Evolutionary conservation across 2,888 invertebrate species (phyloP), one percentile per base, ranked within the genome.

Genomic region (Agrochola circellaris): DNA sequence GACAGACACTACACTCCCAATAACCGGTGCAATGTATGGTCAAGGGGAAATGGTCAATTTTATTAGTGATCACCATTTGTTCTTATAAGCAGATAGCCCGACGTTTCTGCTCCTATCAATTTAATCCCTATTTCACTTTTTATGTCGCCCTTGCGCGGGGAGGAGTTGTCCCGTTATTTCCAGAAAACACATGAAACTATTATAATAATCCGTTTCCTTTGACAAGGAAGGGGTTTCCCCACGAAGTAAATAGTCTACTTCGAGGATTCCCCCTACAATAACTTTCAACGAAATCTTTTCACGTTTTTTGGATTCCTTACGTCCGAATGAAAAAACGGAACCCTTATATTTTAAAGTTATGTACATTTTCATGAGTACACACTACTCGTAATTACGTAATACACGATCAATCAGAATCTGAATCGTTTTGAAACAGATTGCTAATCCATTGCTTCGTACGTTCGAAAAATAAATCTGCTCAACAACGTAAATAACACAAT

Each of bases 11-110:
- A 20, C 26, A 76, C 48, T 30, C 30, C 23, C 26, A 66, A 26
- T 48, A 38, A 66, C 26, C 38, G 15, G 26, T 66, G 9, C 34
- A 65, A 78, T 30, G 17, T 30, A 30, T 54, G n/a, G 45, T 48
- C 66, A 77, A 77, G 66, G 23, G 23, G 34, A 76, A 26, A 54
- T 23, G 0, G n/a, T n/a, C n/a, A n/a, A n/a, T n/a, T n/a, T n/a
- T n/a, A n/a, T n/a, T n/a, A n/a, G n/a, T n/a, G n/a, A n/a, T n/a
- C n/a, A n/a, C n/a, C n/a, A n/a, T n/a, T n/a, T n/a, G n/a, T n/a
- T n/a, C n/a, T n/a, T n/a, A n/a, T n/a, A 30, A 30, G 30, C 3
- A 30, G 30, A 30, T 30, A 30, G 30, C 2, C 30, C 30, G 38
- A 38, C 38, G 38, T 38, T 38, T 68, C 45, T 45, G 30, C n/a